These are phyloP conservation scores for Drosophila putrida DNA, from an alignment of 2,888 invertebrate species.

Conservation along the genomic window DNA sequence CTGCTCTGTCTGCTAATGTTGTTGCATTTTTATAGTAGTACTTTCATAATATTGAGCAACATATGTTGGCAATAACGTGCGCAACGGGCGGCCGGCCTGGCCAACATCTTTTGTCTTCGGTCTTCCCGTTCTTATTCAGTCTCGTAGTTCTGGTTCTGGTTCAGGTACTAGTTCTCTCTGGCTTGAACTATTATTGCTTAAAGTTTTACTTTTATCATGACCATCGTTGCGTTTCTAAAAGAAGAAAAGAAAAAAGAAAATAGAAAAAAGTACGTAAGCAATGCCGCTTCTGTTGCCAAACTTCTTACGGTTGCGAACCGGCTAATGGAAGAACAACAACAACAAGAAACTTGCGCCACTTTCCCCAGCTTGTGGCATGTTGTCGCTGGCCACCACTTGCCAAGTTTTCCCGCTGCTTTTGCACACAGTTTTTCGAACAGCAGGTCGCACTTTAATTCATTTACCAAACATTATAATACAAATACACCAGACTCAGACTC, in stretches of 20 bases:
- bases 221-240: constrained; percentile 27
- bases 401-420: neutral
- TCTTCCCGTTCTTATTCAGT: neutral
- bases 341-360: constrained; percentile 53
- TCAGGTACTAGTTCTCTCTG: constrained; percentile 9
- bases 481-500: constrained; percentile 11
- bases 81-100: constrained; percentile 37
- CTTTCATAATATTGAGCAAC: constrained; percentile 70
- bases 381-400: constrained; percentile 19
- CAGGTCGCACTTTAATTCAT: constrained; percentile 25
- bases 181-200: constrained; percentile 68
- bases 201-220: constrained; percentile 71
- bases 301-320: constrained; percentile 35
- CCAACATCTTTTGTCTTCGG: constrained; percentile 10
- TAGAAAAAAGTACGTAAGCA: neutral
- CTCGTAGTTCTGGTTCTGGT: constrained; percentile 4
- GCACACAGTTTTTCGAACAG: constrained; percentile 11
- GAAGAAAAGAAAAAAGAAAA: constrained; percentile 1
- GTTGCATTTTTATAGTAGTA: constrained; percentile 45
- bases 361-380: constrained; percentile 57
- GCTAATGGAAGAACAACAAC: constrained; percentile 37
- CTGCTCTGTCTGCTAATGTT: constrained; percentile 26
- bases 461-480: constrained; percentile 16
- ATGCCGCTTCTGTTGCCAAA: constrained; percentile 31
- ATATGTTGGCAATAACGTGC: constrained; percentile 74